Evolutionary conservation across 1,140 invertebrate species (phyloP).

Genomic region (Panonychus citri): DNA sequence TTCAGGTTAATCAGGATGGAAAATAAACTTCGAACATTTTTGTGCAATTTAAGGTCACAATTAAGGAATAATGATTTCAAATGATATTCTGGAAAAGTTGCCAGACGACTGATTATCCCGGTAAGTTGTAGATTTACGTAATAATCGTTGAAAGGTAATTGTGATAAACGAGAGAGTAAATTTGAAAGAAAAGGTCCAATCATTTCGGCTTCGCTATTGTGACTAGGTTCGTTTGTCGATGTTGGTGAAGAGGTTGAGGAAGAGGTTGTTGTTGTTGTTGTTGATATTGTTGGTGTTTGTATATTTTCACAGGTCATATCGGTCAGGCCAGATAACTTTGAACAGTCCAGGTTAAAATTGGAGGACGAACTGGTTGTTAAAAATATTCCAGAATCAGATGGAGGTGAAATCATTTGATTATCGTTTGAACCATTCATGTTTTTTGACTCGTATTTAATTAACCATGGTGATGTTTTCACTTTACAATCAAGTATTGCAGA

Average conservation of each 20-base stretch:
- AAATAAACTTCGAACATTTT: conserved; percentile 64
- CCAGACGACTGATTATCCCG: conserved; percentile 56
- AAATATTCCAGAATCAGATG: too few species aligned
- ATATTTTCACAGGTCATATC: too few species aligned
- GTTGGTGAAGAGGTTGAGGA: too few species aligned
- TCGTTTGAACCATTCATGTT: too few species aligned
- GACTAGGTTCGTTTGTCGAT: not conserved
- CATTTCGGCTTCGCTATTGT: conserved; percentile 2
- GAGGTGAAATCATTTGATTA: too few species aligned
- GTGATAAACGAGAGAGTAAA: conserved; percentile 54
- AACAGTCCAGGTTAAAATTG: too few species aligned
- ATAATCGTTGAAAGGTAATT: conserved; percentile 58
- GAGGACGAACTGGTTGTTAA: too few species aligned
- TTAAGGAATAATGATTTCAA: conserved; percentile 65
- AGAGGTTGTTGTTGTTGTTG: too few species aligned
- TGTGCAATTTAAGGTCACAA: conserved; percentile 59
- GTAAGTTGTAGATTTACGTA: conserved; percentile 70
- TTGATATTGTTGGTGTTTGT: too few species aligned
- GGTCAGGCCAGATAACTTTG: too few species aligned
- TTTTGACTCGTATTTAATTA: not conserved
- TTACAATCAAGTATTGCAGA: not conserved
- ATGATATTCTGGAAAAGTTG: conserved; percentile 63
- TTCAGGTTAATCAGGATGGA: conserved; percentile 33
- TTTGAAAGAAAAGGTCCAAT: conserved; percentile 57
- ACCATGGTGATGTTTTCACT: not conserved